These are phyloP conservation scores for Heteronetta atricapilla DNA, from an alignment of 2,113 vertebrate species.

Conservation along the genomic window DNA sequence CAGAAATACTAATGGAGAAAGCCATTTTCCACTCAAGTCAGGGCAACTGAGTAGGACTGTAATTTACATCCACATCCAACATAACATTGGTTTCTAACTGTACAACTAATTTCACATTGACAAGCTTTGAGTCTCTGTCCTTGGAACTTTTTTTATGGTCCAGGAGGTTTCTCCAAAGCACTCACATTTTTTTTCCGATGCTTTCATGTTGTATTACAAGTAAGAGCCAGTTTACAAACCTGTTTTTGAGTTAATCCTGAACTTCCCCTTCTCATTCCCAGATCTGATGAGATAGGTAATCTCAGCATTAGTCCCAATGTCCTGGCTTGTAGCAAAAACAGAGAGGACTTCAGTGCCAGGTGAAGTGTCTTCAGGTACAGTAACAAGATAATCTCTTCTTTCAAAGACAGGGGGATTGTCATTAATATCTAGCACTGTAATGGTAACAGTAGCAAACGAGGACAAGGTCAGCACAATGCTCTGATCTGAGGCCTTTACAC, in stretches of 20 bases:
- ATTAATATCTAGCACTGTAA: constrained; percentile 94
- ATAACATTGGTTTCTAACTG: constrained; percentile 3
- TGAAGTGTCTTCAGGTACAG: constrained; percentile 87
- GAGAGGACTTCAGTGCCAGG: constrained; percentile 87
- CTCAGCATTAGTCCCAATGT: constrained; percentile 95
- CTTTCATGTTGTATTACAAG: not conserved
- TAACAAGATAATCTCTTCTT: constrained; percentile 90
- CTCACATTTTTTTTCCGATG: not conserved
- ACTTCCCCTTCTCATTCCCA: constrained; percentile 93
- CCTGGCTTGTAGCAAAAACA: constrained; percentile 93
- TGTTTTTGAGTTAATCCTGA: constrained; percentile 87
- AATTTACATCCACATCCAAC: constrained; percentile 8
- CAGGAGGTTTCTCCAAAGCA: not conserved
- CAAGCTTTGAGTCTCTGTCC: not conserved
- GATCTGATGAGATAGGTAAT: constrained; percentile 93
- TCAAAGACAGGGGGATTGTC: constrained; percentile 98
- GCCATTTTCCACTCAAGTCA: not conserved
- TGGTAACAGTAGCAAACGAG: constrained; percentile 86
- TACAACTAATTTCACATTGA: not conserved
- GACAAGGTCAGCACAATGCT: constrained; percentile 83
- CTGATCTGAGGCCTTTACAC: constrained; percentile 87
- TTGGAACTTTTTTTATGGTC: not conserved
- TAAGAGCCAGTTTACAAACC: constrained; percentile 75
- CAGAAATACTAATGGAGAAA: not conserved
- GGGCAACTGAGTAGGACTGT: not conserved